Percentiles rank a stretch among this genome's conserved stretches.
Conservation (phyloP, 2,888 invertebrate genomes). For the Saturnia pavonia region DNA sequence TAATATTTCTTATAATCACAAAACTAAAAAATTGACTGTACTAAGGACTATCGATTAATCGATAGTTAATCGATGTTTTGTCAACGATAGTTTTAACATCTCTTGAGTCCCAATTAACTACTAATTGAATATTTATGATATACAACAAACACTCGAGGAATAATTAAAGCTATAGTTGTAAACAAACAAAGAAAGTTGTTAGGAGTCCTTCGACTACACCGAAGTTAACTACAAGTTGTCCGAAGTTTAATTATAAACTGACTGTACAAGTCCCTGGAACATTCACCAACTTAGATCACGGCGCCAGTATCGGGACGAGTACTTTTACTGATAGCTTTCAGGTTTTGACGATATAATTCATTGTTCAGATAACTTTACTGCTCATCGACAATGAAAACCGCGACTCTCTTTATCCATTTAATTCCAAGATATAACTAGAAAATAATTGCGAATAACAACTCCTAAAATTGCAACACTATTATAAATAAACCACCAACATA, state of each 20-base stretch:
- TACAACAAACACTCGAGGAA: slow-evolving; percentile 54
- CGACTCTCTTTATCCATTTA: not conserved
- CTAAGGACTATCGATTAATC: too few species aligned
- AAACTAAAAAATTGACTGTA: too few species aligned
- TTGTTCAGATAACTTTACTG: not conserved
- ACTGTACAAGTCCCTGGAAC: slow-evolving; percentile 62
- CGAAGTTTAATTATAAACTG: slow-evolving; percentile 78
- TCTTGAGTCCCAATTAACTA: slow-evolving; percentile 24
- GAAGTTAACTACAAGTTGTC: slow-evolving; percentile 69
- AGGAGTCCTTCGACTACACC: slow-evolving; percentile 54
- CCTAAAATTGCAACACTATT: not conserved
- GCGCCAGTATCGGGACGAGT: slow-evolving; percentile 46
- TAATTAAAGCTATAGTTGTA: slow-evolving; percentile 62
- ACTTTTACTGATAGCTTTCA: slow-evolving; percentile 40
- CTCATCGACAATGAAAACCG: not conserved
- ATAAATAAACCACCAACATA: slow-evolving; percentile 40
- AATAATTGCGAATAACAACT: not conserved
- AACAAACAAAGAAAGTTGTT: slow-evolving; percentile 69
- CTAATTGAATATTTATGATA: slow-evolving; percentile 54
- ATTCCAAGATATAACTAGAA: not conserved
- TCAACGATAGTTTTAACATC: not conserved
- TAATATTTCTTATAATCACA: too few species aligned
- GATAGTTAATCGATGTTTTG: too few species aligned
- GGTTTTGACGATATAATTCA: slow-evolving; percentile 11
- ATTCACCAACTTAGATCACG: slow-evolving; percentile 65